Base-by-base conservation (phyloP, 2,888 invertebrate species). In the Ormia ochracea region DNA sequence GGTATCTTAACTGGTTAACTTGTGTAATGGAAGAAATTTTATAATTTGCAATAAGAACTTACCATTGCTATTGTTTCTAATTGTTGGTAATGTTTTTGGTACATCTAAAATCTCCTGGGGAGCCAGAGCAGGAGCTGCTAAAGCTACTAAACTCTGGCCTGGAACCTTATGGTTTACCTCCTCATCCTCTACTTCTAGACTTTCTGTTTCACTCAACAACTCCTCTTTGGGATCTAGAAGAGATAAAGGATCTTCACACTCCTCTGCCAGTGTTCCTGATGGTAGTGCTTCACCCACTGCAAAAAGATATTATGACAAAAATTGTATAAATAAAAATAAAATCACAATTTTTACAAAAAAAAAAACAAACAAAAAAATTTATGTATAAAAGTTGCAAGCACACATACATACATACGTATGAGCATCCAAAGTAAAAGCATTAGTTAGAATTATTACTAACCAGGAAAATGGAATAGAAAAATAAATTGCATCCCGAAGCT, bases 161-260 rank as follows among this genome's bases (percentile, higher is more conserved):
- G 17, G 45, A 41, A 21, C 12, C 26, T 80, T 43, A 36, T 75
- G 59, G 31, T 82, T 83, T 73, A 78, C 81, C 23, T 43, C 70
- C 82, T 84, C 77, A 50, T 78, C 81, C 10, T 82, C 81, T 45
- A 82, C 84, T 19, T 82, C 76, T 41, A 75, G 66, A 50, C 80
- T 82, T 23, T 85, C 86, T 4, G 85, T 84, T 33, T 85, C 87
- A 75, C 85, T 85, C 41, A 87, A 81, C 63, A 87, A 73, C 82
- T 87, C 88, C 80, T 88, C 87, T 63, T 88, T 88, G 78, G 88
- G 85, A 82, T 88, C 87, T 43, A 86, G 72, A 41, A 86, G 83
- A 70, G 85, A 84, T 48, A 82, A 48, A 56, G 77, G 84, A 81
- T 86, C 87, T 26, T 68, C 65, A 61, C 78, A 74, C 23, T 73